Conservation (phyloP, 2,888 invertebrate species). For the Oasisia sp. region DNA sequence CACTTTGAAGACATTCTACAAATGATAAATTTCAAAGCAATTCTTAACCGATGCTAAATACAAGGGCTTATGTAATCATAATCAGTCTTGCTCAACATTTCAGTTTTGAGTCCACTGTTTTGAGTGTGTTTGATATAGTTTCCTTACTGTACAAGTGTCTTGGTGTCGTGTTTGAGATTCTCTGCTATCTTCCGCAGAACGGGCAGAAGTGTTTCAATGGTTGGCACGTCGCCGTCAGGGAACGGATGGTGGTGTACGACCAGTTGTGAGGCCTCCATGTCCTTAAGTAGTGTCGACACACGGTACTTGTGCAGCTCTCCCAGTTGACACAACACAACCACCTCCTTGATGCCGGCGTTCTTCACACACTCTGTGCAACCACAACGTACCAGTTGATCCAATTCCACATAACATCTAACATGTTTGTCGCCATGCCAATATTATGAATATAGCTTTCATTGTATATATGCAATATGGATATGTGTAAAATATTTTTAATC, state of each 20-base stretch:
- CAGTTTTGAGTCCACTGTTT: not conserved
- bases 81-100: not conserved
- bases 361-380: slow-evolving; percentile 45
- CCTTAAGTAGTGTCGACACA: slow-evolving; percentile 48
- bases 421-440: too few species aligned
- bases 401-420: too few species aligned
- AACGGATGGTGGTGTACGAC: slow-evolving; percentile 55
- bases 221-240: slow-evolving; percentile 50
- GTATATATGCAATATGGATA: too few species aligned
- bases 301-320: slow-evolving; percentile 57
- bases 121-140: not conserved
- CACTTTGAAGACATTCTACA: too few species aligned
- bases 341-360: slow-evolving; percentile 47
- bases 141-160: slow-evolving; percentile 52
- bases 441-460: too few species aligned
- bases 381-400: not conserved
- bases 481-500: too few species aligned
- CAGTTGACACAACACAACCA: slow-evolving; percentile 53
- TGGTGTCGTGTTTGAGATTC: slow-evolving; percentile 45
- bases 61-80: not conserved
- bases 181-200: slow-evolving; percentile 50
- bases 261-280: slow-evolving; percentile 43
- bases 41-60: too few species aligned
- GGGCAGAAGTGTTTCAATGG: slow-evolving; percentile 44
- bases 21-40: too few species aligned